phyloP scores from a whole-genome alignment of 2,797 vertebrate species.

The Aplochiton taeniatus region DNA sequence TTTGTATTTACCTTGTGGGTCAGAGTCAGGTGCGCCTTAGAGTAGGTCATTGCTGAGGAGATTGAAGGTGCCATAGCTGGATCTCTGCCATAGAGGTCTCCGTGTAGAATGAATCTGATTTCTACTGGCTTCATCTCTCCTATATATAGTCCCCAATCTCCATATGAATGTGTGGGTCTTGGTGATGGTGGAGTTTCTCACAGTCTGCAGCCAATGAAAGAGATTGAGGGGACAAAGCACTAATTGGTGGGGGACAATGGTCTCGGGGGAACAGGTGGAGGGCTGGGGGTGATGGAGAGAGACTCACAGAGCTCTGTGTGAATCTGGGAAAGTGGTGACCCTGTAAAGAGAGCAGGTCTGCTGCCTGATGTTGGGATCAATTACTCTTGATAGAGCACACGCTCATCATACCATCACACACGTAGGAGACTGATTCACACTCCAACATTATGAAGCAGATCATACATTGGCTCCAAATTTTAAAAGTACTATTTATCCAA shows the following conservation, averaged over 20 bases:
- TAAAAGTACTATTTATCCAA: no score
- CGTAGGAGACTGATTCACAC: no score
- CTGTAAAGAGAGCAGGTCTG: conserved; percentile 43
- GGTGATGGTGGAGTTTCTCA: conserved; percentile 15
- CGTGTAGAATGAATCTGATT: conserved; percentile 55
- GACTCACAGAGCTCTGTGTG: conserved; percentile 34
- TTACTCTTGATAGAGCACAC: conserved; percentile 19
- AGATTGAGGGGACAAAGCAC: conserved; percentile 21
- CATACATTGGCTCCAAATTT: no score
- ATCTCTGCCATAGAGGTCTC: conserved; percentile 62
- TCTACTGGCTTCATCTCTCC: conserved; percentile 52
- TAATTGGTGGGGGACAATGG: conserved; percentile 40
- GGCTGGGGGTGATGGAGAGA: conserved; percentile 26
- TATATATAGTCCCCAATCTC: conserved; percentile 80
- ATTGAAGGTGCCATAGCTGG: conserved; percentile 75
- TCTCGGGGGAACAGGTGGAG: conserved; percentile 45
- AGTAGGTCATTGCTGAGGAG: conserved; percentile 52
- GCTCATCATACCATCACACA: conserved; percentile 2
- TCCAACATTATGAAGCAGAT: no score
- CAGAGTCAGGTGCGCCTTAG: conserved; percentile 64
- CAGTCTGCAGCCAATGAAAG: conserved; percentile 15
- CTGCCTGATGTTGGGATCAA: conserved; percentile 45
- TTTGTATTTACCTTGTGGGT: conserved; percentile 55
- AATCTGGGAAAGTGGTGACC: conserved; percentile 66
- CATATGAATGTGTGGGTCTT: conserved; percentile 74